Evolutionary conservation across 1,140 invertebrate genomes (phyloP).

Genomic region (Zelostemma sp.): DNA sequence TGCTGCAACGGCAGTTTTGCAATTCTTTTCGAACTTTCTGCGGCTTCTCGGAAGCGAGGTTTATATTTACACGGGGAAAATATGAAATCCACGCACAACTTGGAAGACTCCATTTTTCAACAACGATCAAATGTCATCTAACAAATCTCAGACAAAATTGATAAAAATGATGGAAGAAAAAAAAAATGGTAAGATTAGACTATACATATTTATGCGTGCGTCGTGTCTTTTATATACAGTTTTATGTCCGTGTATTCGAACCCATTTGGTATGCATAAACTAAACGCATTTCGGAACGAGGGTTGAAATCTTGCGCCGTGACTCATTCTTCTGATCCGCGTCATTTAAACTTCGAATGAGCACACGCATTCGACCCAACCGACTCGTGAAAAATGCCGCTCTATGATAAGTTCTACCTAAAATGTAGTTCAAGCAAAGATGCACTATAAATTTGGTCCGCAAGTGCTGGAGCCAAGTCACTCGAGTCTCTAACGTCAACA

Average conservation of each 20-base stretch:
- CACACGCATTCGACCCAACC: neutral
- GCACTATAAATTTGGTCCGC: slow-evolving; percentile 56
- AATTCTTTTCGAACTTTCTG: too few relatives aligned
- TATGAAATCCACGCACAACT: neutral
- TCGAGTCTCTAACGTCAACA: slow-evolving; percentile 58
- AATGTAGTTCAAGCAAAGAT: slow-evolving; percentile 60
- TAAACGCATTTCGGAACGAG: too few relatives aligned
- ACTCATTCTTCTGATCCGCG: too few relatives aligned
- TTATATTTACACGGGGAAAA: neutral
- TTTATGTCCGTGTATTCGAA: too few relatives aligned
- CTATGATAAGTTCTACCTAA: slow-evolving; percentile 48
- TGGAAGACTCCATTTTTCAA: too few relatives aligned
- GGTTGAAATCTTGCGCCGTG: too few relatives aligned
- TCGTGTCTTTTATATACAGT: slow-evolving; percentile 12
- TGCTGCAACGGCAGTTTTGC: too few relatives aligned
- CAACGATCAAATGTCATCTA: too few relatives aligned
- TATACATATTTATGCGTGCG: neutral
- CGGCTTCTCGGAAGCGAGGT: neutral
- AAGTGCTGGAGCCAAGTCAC: slow-evolving; percentile 49
- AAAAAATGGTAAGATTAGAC: slow-evolving; percentile 1
- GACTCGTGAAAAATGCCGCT: slow-evolving; percentile 21
- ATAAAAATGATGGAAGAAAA: neutral
- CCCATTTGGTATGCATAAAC: too few relatives aligned
- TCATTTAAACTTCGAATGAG: too few relatives aligned
- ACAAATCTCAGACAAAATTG: too few relatives aligned